Conservation (phyloP, 2,113 vertebrate genomes). For the Mus musculus region DNA sequence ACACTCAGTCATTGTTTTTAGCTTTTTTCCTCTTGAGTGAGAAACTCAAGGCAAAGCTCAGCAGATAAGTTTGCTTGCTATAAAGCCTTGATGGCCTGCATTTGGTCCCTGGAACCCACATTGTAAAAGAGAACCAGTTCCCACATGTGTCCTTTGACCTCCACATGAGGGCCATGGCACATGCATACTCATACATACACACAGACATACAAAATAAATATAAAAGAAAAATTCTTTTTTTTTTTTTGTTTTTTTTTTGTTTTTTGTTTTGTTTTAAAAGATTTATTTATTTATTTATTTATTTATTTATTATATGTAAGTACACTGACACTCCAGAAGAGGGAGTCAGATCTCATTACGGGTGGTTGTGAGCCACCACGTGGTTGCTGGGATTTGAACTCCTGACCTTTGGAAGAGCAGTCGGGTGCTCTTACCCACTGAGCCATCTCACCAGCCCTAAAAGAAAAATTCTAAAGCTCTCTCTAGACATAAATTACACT, state of each 20-base stretch:
- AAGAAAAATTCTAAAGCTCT: neutral
- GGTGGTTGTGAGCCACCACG: too few species aligned
- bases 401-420: too few species aligned
- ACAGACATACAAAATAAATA: neutral
- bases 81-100: neutral
- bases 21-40: neutral
- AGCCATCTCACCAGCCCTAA: too few species aligned
- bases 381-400: too few species aligned
- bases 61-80: neutral
- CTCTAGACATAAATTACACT: neutral
- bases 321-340: too few species aligned
- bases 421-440: too few species aligned
- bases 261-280: too few species aligned
- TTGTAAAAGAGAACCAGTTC: neutral
- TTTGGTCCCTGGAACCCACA: neutral
- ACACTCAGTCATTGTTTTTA: too few species aligned
- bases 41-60: neutral
- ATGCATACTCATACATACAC: neutral
- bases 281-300: too few species aligned
- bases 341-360: too few species aligned
- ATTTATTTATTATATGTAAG: too few species aligned
- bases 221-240: neutral
- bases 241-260: too few species aligned
- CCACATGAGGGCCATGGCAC: neutral
- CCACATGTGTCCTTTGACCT: neutral